Evolutionary conservation across 2,113 vertebrate genomes (phyloP), one percentile per base, ranked within the genome.

Genomic region (Toxostoma redivivum): DNA sequence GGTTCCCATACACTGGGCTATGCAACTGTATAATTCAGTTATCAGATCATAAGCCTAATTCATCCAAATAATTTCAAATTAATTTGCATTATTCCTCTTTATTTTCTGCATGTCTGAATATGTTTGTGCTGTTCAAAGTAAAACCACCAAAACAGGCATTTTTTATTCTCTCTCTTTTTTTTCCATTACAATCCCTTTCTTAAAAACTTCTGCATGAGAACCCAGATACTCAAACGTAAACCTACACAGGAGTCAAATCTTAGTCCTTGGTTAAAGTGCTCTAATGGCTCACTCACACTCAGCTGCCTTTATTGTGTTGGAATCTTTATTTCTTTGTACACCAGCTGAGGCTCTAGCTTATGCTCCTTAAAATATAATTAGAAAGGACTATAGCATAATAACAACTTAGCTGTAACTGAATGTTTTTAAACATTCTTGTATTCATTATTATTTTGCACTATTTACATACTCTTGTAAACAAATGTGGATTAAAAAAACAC

Each of bases 61-160:
- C 37, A 56, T 72, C 77, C 83, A 93, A 94, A 94, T 80, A 78
- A 73, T 89, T 96, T 84, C 9, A 64, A 67, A 93, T 91, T 91
- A 77, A 80, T 94, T 93, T 96, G 24, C 44, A 35, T 60, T 86
- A 31, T 73, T 86, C n/a, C 16, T 67, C 60, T 84, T 91, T 84
- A 71, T 86, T 92, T 94, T 80, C 85, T 71, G 30, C 4, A 0
- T 61, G 33, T 53, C 61, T 86, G 12, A 65, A 47, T 64, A 24
- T 33, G 35, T 80, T 73, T 87, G 15, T 72, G 30, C 33, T 82
- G 11, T 66, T 94, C 33, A 47, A 67, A 74, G 17, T 42, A 83
- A 77, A 61, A 71, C 19, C 24, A 45, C 25, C 15, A 62, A 76
- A 82, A 9, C 0, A 0, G 8, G 8, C 18, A 17, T 53, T 51